A percentile compares a stretch with the other conserved stretches of the same genome.
Evolutionary conservation across 2,888 invertebrate genomes (phyloP).

Genomic region (Phortica magna): DNA sequence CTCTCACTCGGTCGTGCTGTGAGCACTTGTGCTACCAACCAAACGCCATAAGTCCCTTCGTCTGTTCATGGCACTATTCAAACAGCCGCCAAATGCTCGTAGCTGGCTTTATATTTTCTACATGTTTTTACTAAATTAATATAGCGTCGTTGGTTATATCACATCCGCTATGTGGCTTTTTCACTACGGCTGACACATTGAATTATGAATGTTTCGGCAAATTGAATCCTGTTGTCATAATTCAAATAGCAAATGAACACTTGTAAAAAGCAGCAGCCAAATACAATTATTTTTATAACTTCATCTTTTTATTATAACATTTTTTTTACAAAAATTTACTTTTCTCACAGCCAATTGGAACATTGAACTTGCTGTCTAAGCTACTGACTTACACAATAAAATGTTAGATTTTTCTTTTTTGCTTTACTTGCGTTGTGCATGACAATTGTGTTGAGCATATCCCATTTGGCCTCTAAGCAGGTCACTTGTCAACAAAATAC

Average conservation of each 20-base stretch:
- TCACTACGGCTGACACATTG: neutral
- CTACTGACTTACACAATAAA: neutral
- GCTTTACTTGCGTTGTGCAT: neutral
- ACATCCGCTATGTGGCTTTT: neutral
- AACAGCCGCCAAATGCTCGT: neutral
- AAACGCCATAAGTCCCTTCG: neutral
- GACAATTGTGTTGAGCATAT: neutral
- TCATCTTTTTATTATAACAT: neutral
- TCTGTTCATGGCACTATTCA: neutral
- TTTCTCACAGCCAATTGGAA: neutral
- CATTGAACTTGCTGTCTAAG: conserved; percentile 21
- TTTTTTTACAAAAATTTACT: neutral
- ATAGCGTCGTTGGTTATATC: neutral
- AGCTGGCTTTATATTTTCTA: neutral
- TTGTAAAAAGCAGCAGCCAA: conserved; percentile 6
- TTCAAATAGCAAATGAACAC: conserved; percentile 27
- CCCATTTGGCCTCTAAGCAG: conserved; percentile 26
- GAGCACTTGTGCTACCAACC: neutral
- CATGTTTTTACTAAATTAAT: conserved; percentile 17
- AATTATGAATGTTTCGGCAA: conserved; percentile 23
- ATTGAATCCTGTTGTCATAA: conserved; percentile 25
- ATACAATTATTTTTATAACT: conserved; percentile 12
- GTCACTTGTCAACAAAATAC: conserved; percentile 16
- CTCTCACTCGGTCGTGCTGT: neutral
- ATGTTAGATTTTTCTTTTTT: neutral